Evolutionary conservation across 1,140 invertebrate species (phyloP), one percentile per base, ranked within the genome.

Genomic region (Drusus annulatus): DNA sequence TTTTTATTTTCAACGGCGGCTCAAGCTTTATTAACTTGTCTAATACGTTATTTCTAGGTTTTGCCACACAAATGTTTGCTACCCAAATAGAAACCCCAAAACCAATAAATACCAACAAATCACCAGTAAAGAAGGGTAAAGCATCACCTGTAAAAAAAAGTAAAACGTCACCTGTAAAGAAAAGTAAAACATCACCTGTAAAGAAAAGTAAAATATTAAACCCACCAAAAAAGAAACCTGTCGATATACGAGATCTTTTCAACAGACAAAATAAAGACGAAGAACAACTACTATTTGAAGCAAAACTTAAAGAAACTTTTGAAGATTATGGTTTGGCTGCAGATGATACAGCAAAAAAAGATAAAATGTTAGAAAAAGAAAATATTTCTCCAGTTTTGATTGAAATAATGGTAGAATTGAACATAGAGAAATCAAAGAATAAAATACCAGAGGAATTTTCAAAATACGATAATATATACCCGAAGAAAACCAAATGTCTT

Each of bases 211-310:
- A 65, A 36, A 78, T 75, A 80, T 84, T 77, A 28, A 52, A 80
- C 83, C 85, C 63, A 84, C 82, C 76, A 23, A 85, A 84, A 84
- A 87, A 85, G 76, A 86, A 86, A 84, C 83, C 76, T 80, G 84
- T 86, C 51, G 91, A 89, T 80, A 90, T 86, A 80, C 85, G 83
- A 86, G 91, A 88, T 81, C 85, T 86, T 78, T 90, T 87, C 85
- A 90, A 86, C 81, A 91, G 84, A 36, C 84, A 85, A 5, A 88
- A 86, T 0, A 89, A 88, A 85, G 87, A 87, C 82, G 86, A 82
- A 84, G 81, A 80, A 79, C 75, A 80, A 75, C 31, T 71, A 28
- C 8, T 78, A 60, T 83, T 78, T 76, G 51, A 78, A 25, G 56
- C n/a, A 28, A 83, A 80, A 71, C 60, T 78, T 3, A 77, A 83